Percentiles rank a stretch among this genome's conserved stretches.
These are phyloP conservation scores for Periophthalmodon schlosseri DNA, from an alignment of 2,113 vertebrate species.

Conservation along the genomic window DNA sequence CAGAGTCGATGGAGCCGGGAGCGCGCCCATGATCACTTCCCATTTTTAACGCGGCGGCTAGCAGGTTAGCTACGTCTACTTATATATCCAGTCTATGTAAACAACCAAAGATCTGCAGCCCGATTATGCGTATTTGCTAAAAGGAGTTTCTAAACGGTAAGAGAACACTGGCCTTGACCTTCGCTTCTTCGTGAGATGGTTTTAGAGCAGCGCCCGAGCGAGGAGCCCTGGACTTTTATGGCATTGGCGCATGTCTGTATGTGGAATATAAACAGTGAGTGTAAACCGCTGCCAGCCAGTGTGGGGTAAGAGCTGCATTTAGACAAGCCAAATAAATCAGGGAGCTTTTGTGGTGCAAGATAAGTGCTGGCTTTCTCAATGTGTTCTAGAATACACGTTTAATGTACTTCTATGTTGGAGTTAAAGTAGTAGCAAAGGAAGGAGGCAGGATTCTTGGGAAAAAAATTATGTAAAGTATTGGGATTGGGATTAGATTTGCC, in stretches of 20 bases:
- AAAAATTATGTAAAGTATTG: too few relatives aligned
- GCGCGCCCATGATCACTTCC: too few relatives aligned
- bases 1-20: too few relatives aligned
- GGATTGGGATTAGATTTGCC: too few relatives aligned
- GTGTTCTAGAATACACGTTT: too few relatives aligned
- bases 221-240: conserved; percentile 40
- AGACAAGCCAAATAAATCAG: conserved; percentile 15
- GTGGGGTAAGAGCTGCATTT: conserved; percentile 21
- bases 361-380: neutral
- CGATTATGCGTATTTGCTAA: neutral
- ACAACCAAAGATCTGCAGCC: too few relatives aligned
- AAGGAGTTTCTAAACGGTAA: neutral
- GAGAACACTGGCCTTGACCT: neutral
- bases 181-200: neutral
- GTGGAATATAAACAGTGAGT: conserved; percentile 32
- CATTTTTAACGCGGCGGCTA: too few relatives aligned
- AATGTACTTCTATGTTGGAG: too few relatives aligned
- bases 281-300: conserved; percentile 9
- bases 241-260: conserved; percentile 7
- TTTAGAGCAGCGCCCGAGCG: neutral
- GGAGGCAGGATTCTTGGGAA: too few relatives aligned
- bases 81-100: too few relatives aligned
- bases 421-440: too few relatives aligned
- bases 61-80: too few relatives aligned
- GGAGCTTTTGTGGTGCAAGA: conserved; percentile 1